Evolutionary conservation across 2,797 vertebrate genomes (phyloP).

Genomic region (Protosalanx chinensis): DNA sequence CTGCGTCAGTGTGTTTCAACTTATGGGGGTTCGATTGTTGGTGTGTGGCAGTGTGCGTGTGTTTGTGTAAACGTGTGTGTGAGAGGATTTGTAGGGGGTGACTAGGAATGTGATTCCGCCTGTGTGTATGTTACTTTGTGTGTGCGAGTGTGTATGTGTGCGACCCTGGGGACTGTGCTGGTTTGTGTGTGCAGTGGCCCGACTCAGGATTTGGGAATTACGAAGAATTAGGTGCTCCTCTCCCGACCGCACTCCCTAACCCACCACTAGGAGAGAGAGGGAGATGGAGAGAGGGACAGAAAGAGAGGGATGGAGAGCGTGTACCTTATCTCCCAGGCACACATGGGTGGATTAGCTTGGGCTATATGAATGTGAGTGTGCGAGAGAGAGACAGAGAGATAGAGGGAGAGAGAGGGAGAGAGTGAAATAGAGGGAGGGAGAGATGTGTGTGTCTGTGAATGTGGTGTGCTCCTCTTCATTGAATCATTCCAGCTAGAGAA

Average conservation of each 20-base stretch:
- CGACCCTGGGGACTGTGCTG: conserved; percentile 37
- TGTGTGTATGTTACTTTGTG: conserved; percentile 15
- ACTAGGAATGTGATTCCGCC: not conserved
- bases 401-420: no score
- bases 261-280: not conserved
- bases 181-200: conserved; percentile 54
- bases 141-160: not conserved
- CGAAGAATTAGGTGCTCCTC: conserved; percentile 63
- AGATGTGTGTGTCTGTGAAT: not conserved
- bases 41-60: conserved; percentile 5
- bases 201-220: conserved; percentile 68
- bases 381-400: not conserved
- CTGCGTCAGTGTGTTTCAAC: not conserved
- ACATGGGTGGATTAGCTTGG: conserved; percentile 69
- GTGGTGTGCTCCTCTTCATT: conserved; percentile 47
- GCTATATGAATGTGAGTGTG: conserved; percentile 43
- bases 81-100: not conserved
- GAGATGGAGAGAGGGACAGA: conserved; percentile 27
- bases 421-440: no score
- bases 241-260: conserved; percentile 25
- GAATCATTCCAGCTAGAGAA: conserved; percentile 53
- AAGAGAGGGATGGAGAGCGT: conserved; percentile 55
- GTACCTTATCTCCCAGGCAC: conserved; percentile 71
- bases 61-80: not conserved
- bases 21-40: not conserved